Conservation (phyloP, 2,888 invertebrate genomes). For the Parnassius apollo region DNA sequence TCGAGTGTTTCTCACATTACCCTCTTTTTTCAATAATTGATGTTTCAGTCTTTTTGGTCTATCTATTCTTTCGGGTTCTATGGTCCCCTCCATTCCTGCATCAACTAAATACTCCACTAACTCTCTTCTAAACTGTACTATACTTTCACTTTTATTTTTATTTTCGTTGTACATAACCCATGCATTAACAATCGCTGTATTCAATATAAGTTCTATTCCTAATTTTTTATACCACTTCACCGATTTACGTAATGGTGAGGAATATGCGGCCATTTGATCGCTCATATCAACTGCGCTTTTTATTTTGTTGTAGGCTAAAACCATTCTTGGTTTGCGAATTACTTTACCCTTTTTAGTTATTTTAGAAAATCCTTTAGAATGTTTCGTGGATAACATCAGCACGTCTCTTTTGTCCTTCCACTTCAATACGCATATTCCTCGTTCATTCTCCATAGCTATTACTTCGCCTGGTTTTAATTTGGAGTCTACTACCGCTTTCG, state of each 20-base stretch:
- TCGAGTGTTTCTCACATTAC: not conserved
- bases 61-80: not conserved
- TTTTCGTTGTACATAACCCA: not conserved
- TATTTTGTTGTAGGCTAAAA: not conserved
- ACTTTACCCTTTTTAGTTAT: too few species aligned
- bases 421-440: too few species aligned
- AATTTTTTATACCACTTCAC: slow-evolving; percentile 2
- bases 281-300: not conserved
- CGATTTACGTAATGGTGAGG: not conserved
- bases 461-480: too few species aligned
- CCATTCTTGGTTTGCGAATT: not conserved
- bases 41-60: not conserved
- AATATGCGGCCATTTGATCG: not conserved
- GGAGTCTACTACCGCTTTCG: too few species aligned
- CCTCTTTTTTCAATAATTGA: not conserved
- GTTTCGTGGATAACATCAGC: too few species aligned
- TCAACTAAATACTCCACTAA: not conserved
- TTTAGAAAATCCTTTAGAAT: too few species aligned
- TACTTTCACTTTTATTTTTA: too few species aligned
- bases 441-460: too few species aligned
- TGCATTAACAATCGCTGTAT: not conserved
- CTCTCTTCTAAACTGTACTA: too few species aligned
- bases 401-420: too few species aligned
- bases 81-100: not conserved
- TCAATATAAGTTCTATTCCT: not conserved